These are phyloP conservation scores for Bujurquina vittata DNA, from an alignment of 2,113 vertebrate species.

Conservation along the genomic window DNA sequence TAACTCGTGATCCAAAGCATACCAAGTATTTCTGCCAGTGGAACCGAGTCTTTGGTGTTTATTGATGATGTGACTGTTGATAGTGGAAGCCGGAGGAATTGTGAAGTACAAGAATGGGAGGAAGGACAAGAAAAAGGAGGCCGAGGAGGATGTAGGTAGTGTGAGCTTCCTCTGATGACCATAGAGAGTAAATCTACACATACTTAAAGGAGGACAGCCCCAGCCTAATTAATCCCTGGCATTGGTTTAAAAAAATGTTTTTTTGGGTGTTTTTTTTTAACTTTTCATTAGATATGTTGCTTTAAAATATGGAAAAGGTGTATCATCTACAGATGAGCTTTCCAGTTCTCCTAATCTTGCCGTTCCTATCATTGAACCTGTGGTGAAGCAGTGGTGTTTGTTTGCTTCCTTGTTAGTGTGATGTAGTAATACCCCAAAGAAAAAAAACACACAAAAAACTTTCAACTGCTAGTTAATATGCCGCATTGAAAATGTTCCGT, in stretches of 20 bases:
- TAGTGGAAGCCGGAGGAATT: too few species aligned
- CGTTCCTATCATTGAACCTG: not conserved
- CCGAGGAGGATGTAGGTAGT: too few species aligned
- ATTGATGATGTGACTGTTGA: too few species aligned
- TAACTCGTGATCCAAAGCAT: too few species aligned
- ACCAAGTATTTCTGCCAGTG: too few species aligned
- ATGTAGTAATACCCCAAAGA: not conserved
- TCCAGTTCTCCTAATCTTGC: not conserved
- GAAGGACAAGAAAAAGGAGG: too few species aligned
- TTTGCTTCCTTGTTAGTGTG: not conserved
- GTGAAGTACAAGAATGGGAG: too few species aligned
- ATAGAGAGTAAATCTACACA: not conserved
- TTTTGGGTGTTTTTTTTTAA: not conserved
- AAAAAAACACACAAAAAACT: not conserved
- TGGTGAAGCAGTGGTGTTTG: not conserved
- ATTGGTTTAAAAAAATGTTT: too few species aligned
- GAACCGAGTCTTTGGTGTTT: too few species aligned
- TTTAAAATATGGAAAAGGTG: too few species aligned
- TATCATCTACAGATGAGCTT: not conserved
- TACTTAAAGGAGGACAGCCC: not conserved
- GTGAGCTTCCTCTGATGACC: not conserved
- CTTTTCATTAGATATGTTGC: not conserved
- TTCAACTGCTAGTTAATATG: not conserved
- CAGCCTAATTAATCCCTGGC: not conserved
- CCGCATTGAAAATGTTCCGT: not conserved